Evolutionary conservation across 2,113 vertebrate species (phyloP), one percentile per base, ranked within the genome.

Genomic region (Campylomormyrus numenius): DNA sequence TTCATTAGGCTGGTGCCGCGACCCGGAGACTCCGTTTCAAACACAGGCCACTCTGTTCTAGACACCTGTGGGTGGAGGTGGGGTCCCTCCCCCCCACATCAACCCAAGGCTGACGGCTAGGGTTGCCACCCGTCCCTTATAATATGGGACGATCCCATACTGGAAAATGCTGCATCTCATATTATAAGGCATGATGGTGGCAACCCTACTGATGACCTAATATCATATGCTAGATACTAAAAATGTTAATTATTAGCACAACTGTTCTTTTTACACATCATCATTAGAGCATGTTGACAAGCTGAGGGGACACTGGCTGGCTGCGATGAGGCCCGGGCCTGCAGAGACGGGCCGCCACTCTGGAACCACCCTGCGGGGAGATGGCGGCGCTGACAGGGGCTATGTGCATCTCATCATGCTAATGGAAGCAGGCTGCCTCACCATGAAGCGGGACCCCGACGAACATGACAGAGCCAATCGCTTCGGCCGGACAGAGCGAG

Each of bases 341-440:
- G 24, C n/a, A 85, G 88, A 80, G 86, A 53, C 66, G 85, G 66
- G 48, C 92, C 91, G 93, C 93, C 91, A 92, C 89, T 90, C 91
- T 83, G 83, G 83, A 89, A 91, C 87, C 91, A 91, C 91, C 62
- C 49, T 62, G 90, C 92, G 91, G 85, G 92, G 91, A 92, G 93
- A 94, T 94, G 92, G 91, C 91, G 89, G 92, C 3, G 80, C 91
- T 93, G 93, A 94, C 93, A 93, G 91, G 52, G 85, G 92, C 92
- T 93, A 94, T 93, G 92, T 94, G 92, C 92, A 90, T 93, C 92
- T 91, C 91, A 94, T 94, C 93, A 94, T 58, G 74, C 92, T 94
- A 94, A 94, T 92, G 92, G 93, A 94, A 94, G 93, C 93, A 93
- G 91, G 87, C 93, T 94, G 93, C 89, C 90, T 89, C 83, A 89